Evolutionary conservation across 2,888 invertebrate species (phyloP).

Genomic region (Patella depressa): DNA sequence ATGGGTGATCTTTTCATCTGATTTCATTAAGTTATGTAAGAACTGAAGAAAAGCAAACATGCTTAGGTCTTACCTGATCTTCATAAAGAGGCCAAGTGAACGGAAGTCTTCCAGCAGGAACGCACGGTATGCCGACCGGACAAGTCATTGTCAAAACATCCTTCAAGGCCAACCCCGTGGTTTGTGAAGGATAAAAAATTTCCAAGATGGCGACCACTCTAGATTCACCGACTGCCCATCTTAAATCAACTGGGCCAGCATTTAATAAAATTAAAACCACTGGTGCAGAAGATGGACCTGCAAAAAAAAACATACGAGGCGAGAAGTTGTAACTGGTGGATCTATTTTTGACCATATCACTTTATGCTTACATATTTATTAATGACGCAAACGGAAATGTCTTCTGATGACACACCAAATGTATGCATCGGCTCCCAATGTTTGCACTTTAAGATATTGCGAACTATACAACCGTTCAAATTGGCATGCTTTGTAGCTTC

Average conservation of each 20-base stretch:
- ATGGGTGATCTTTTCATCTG: too few relatives aligned
- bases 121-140: constrained; percentile 30
- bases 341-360: constrained; percentile 47
- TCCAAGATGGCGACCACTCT: constrained; percentile 51
- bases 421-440: too few relatives aligned
- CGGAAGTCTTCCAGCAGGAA: constrained; percentile 63
- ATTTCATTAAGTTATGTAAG: too few relatives aligned
- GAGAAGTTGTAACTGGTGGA: constrained; percentile 54
- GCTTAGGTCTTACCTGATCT: not conserved
- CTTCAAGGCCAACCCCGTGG: constrained; percentile 57
- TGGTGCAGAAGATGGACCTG: constrained; percentile 30
- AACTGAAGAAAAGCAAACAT: too few relatives aligned
- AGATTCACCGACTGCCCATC: constrained; percentile 37
- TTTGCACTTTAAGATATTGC: too few relatives aligned
- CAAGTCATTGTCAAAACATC: constrained; percentile 45
- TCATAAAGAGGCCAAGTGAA: constrained; percentile 60
- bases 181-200: constrained; percentile 65
- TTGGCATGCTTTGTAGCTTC: too few relatives aligned
- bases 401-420: too few relatives aligned
- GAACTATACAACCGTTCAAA: too few relatives aligned
- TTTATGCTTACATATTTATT: constrained; percentile 51
- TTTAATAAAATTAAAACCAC: constrained; percentile 54
- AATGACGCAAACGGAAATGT: constrained; percentile 40
- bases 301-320: constrained; percentile 45
- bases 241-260: constrained; percentile 51